These are phyloP conservation scores for Mastigias papua DNA, from an alignment of 30 jellyfish, hydroid and myxozoan genomes.

Conservation along the genomic window DNA sequence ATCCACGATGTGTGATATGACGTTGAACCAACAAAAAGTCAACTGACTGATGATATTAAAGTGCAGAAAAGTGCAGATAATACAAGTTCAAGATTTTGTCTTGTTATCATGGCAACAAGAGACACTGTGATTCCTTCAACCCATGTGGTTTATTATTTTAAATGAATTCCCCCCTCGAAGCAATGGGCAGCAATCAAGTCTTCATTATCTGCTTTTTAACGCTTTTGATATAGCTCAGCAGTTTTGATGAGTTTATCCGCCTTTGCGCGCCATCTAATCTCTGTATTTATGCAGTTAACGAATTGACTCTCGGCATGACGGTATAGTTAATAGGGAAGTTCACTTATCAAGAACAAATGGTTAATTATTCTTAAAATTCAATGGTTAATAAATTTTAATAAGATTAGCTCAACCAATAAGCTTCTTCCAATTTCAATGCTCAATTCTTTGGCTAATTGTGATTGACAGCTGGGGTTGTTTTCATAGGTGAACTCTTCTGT, in stretches of 20 bases:
- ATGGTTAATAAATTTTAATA: constrained; percentile 41
- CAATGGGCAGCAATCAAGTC: background rate
- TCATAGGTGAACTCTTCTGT: background rate
- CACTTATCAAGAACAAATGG: constrained; percentile 6
- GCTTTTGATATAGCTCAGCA: background rate
- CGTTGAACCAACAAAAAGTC: too few species aligned
- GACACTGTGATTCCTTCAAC: background rate
- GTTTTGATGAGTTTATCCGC: constrained; percentile 34
- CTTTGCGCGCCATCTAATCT: constrained; percentile 3
- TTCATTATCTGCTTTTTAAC: background rate
- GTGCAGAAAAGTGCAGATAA: too few species aligned
- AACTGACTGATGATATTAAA: too few species aligned
- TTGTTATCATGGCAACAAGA: too few species aligned
- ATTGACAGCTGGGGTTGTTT: constrained; percentile 4
- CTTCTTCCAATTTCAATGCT: constrained; percentile 6
- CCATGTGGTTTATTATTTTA: background rate
- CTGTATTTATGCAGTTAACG: background rate
- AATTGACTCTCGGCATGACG: constrained; percentile 34
- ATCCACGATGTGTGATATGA: too few species aligned
- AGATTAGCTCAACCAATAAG: constrained; percentile 21
- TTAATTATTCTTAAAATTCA: constrained; percentile 2
- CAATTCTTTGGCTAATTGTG: constrained; percentile 3
- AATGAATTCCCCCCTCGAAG: background rate
- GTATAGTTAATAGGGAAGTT: constrained; percentile 23
- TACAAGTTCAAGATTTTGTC: too few species aligned